A percentile compares a stretch with the other conserved stretches of the same genome.
phyloP scores from a whole-genome alignment of 2,113 vertebrate species.

The Melozone crissalis region DNA sequence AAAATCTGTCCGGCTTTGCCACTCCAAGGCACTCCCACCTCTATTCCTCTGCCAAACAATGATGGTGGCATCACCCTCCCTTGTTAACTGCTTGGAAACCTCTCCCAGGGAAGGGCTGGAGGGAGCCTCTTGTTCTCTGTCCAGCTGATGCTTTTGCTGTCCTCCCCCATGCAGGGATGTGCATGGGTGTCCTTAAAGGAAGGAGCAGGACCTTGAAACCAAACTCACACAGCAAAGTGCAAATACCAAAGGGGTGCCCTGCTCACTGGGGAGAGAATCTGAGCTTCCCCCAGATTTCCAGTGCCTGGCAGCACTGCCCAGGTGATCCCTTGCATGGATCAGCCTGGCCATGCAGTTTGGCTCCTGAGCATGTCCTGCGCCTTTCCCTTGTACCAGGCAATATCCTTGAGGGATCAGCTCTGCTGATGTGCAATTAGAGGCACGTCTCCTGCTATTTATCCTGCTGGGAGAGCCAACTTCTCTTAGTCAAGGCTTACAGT shows the following conservation, averaged over 20 bases:
- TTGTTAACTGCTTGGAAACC: neutral
- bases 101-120: neutral
- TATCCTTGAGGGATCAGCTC: slow-evolving; percentile 43
- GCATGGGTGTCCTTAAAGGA: neutral
- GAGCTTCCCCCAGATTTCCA: neutral
- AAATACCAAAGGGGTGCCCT: neutral
- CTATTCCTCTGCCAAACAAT: neutral
- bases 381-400: neutral
- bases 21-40: neutral
- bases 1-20: neutral
- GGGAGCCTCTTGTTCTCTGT: neutral
- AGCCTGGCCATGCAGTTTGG: neutral
- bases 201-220: neutral
- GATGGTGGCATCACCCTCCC: neutral
- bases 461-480: slow-evolving; percentile 43
- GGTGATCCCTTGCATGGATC: neutral
- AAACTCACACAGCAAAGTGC: neutral
- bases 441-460: slow-evolving; percentile 30
- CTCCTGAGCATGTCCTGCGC: neutral
- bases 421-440: slow-evolving; percentile 50
- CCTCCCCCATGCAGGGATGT: neutral
- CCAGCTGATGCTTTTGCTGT: neutral
- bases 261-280: neutral
- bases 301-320: neutral
- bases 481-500: slow-evolving; percentile 45